phyloP scores from a whole-genome alignment of 2,888 invertebrate species.

The Corbicula japonica region DNA sequence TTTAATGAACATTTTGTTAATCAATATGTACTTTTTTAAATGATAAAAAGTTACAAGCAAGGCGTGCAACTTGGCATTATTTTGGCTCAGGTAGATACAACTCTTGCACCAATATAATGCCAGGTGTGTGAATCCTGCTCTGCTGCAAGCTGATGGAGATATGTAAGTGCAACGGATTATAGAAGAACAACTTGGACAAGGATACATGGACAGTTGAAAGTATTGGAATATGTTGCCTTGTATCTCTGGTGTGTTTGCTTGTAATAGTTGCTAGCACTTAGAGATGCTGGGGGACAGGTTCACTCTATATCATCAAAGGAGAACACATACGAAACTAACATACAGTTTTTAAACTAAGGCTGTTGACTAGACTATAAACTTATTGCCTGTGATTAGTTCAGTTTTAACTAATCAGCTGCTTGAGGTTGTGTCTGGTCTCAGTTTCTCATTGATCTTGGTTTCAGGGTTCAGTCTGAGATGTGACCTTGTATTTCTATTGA shows the following conservation, averaged over 20 bases:
- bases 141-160: neutral
- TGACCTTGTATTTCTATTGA: constrained; percentile 49
- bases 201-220: neutral
- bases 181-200: neutral
- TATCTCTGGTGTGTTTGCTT: constrained; percentile 57
- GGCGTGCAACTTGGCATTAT: constrained; percentile 60
- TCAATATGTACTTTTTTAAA: neutral
- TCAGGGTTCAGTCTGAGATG: no score
- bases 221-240: constrained; percentile 4
- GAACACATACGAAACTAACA: no score
- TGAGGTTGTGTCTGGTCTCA: no score
- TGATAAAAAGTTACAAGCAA: neutral
- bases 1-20: neutral
- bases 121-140: constrained; percentile 59
- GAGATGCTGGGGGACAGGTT: constrained; percentile 68
- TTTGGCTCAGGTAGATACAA: constrained; percentile 61
- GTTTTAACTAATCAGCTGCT: no score
- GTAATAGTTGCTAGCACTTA: constrained; percentile 66
- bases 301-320: no score
- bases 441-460: no score
- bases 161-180: neutral
- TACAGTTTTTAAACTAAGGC: no score
- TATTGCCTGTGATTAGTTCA: no score
- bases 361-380: no score
- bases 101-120: constrained; percentile 78